A percentile compares a stretch with the other conserved stretches of the same genome.
phyloP scores from a whole-genome alignment of 2,888 invertebrate genomes.

The Brachyopa scutellaris region DNA sequence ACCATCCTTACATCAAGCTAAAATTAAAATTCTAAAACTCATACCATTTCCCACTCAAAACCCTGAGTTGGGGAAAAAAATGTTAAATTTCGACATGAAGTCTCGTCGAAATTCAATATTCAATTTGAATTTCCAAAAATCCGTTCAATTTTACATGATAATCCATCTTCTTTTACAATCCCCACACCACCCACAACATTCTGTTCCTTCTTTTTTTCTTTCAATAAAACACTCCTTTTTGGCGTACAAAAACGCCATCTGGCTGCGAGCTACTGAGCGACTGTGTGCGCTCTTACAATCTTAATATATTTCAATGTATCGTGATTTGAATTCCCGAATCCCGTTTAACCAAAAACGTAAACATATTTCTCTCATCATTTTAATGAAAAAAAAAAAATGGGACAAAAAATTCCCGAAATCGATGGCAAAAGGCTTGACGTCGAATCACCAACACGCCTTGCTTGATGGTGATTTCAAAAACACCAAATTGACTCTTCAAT shows the following conservation, averaged over 20 bases:
- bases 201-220: background rate
- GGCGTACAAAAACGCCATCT: conserved; percentile 30
- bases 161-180: conserved; percentile 1
- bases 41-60: too few species aligned
- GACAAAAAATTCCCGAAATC: conserved; percentile 23
- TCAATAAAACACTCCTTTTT: conserved; percentile 21
- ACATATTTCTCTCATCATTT: conserved; percentile 23
- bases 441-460: conserved; percentile 3
- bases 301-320: conserved; percentile 40
- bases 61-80: background rate
- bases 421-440: conserved; percentile 7
- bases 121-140: conserved; percentile 10
- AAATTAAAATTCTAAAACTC: too few species aligned
- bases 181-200: background rate
- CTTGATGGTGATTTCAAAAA: conserved; percentile 59
- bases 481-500: conserved; percentile 61
- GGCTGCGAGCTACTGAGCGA: conserved; percentile 16
- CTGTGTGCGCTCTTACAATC: conserved; percentile 16
- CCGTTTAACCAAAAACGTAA: conserved; percentile 8
- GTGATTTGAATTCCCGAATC: conserved; percentile 64
- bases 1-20: too few species aligned
- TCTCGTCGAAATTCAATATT: background rate
- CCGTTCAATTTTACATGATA: conserved; percentile 14
- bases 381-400: conserved; percentile 55
- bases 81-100: background rate